A percentile compares a stretch with the other conserved stretches of the same genome.
Conservation (phyloP, 2,113 vertebrate genomes). For the Ptilorrhoa leucosticta region DNA sequence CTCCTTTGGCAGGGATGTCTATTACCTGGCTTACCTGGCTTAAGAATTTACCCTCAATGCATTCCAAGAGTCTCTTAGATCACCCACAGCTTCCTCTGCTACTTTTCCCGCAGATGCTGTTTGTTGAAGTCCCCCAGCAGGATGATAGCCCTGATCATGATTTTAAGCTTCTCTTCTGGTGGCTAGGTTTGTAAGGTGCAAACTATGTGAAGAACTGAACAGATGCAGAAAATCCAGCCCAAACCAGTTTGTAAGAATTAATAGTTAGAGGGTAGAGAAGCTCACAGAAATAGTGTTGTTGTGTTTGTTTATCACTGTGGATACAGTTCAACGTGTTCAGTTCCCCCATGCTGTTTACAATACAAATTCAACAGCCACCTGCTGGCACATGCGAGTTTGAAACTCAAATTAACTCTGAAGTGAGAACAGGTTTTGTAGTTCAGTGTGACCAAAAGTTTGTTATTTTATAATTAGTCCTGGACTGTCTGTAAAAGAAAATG, state of each 20-base stretch:
- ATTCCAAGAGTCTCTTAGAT: neutral
- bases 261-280: neutral
- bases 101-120: neutral
- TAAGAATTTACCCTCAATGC: neutral
- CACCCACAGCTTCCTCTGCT: neutral
- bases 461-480: neutral
- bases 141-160: neutral
- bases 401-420: neutral
- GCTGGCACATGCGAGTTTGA: neutral
- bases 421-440: neutral
- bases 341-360: neutral
- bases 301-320: neutral
- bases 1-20: neutral
- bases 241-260: neutral
- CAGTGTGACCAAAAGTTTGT: neutral
- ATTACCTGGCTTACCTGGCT: neutral
- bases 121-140: neutral
- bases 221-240: neutral
- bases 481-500: neutral
- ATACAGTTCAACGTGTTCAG: neutral
- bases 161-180: neutral
- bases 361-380: neutral
- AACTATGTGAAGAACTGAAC: neutral
- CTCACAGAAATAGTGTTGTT: neutral
- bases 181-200: neutral